These are phyloP conservation scores for Thermophis baileyi DNA, from an alignment of 2,113 vertebrate species.

Conservation along the genomic window DNA sequence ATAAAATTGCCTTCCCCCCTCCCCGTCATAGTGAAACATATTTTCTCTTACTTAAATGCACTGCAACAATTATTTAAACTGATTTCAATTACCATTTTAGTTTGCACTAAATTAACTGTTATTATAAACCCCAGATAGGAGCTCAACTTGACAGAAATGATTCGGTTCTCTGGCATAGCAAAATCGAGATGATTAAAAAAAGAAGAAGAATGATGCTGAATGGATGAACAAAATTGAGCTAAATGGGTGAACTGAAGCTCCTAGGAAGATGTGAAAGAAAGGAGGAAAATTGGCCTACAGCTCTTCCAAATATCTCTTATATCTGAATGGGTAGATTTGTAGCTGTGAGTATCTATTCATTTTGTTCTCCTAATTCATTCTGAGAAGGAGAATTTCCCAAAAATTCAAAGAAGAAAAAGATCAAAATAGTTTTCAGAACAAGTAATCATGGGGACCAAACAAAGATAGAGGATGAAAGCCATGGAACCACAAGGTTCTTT, in stretches of 20 bases:
- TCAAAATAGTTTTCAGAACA: not conserved
- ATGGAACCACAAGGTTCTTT: not conserved
- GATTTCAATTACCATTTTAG: slow-evolving; percentile 42
- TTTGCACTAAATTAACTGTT: slow-evolving; percentile 43
- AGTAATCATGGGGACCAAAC: not conserved
- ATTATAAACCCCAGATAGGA: slow-evolving; percentile 16
- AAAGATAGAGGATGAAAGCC: not conserved
- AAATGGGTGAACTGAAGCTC: slow-evolving; percentile 4
- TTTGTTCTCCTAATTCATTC: not conserved
- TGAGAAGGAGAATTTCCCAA: not conserved
- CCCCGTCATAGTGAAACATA: slow-evolving; percentile 36
- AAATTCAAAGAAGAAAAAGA: not conserved
- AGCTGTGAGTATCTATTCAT: not conserved
- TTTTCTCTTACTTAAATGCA: slow-evolving; percentile 42
- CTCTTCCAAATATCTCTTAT: not conserved
- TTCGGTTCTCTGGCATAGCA: slow-evolving; percentile 16
- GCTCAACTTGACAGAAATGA: slow-evolving; percentile 29
- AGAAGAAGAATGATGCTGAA: slow-evolving; percentile 4
- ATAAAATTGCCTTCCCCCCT: slow-evolving; percentile 34
- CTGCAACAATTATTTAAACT: slow-evolving; percentile 35
- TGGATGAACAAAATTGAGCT: slow-evolving; percentile 5
- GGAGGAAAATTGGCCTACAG: not conserved
- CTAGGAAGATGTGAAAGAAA: not conserved
- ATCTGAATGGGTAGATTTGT: not conserved
- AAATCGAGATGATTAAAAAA: slow-evolving; percentile 11